These are phyloP conservation scores for Nesogale talazaci DNA, from an alignment of 2,113 vertebrate genomes.

Conservation along the genomic window DNA sequence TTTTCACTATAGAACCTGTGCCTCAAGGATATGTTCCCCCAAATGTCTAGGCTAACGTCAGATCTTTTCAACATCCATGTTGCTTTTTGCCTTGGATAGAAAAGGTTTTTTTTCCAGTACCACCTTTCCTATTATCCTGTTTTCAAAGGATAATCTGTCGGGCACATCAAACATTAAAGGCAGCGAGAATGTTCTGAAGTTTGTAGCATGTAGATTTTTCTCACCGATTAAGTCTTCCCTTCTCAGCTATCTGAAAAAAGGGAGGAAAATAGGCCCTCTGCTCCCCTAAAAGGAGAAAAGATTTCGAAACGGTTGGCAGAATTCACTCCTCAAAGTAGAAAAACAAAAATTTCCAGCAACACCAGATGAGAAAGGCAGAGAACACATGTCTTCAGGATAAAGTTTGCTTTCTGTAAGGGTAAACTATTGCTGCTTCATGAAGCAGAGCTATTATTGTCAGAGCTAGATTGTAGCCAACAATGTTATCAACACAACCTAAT, in stretches of 20 bases:
- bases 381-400: conserved; percentile 63
- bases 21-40: background rate
- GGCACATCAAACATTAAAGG: conserved; percentile 69
- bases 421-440: conserved; percentile 66
- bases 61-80: conserved; percentile 53
- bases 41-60: conserved; percentile 22
- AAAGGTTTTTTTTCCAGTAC: conserved; percentile 67
- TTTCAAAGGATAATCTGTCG: conserved; percentile 72
- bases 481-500: conserved; percentile 65
- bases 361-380: conserved; percentile 56
- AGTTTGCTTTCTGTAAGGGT: conserved; percentile 66
- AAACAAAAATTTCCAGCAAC: conserved; percentile 68
- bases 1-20: conserved; percentile 48
- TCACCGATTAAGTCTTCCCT: conserved; percentile 73
- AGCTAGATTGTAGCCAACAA: conserved; percentile 57
- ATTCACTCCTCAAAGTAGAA: conserved; percentile 40
- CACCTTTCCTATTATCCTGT: conserved; percentile 66
- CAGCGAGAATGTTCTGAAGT: conserved; percentile 69
- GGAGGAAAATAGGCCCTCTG: background rate
- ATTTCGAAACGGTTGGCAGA: conserved; percentile 72
- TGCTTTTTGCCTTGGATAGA: conserved; percentile 68
- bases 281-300: conserved; percentile 56
- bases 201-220: conserved; percentile 65
- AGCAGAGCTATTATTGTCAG: conserved; percentile 61
- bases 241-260: conserved; percentile 63